A percentile compares a stretch with the other conserved stretches of the same genome.
Conservation (phyloP, 2,113 vertebrate species). For the Leucoraja erinaceus region DNA sequence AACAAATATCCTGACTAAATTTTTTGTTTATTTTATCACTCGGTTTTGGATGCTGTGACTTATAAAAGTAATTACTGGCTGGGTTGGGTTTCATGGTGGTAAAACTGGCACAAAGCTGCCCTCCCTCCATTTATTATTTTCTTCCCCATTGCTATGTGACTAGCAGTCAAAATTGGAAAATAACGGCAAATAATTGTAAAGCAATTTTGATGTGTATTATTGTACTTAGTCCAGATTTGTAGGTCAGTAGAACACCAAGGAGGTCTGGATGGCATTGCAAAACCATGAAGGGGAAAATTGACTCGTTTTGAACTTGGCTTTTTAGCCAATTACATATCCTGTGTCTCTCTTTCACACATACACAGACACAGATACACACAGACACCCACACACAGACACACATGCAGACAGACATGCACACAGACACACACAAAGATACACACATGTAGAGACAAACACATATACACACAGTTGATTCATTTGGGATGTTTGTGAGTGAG, state of each 20-base stretch:
- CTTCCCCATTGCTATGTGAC: not conserved
- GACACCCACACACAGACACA: too few relatives aligned
- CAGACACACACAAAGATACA: too few relatives aligned
- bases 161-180: too few relatives aligned
- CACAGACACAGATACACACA: too few relatives aligned
- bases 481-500: not conserved
- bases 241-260: not conserved
- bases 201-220: not conserved
- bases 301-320: not conserved
- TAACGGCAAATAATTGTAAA: not conserved
- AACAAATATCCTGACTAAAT: not conserved
- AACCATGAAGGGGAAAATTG: not conserved
- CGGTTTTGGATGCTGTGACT: not conserved
- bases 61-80: not conserved
- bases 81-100: not conserved
- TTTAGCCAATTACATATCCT: not conserved
- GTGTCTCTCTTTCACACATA: not conserved
- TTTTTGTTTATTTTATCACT: conserved; percentile 22
- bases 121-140: not conserved
- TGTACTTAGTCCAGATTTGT: not conserved
- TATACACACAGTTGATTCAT: too few relatives aligned
- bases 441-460: too few relatives aligned
- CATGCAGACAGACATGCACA: too few relatives aligned
- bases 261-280: not conserved
- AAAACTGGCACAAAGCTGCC: not conserved